Percentiles rank a stretch among this genome's conserved stretches.
These are phyloP conservation scores for Nibea coibor DNA, from an alignment of 2,113 vertebrate species.

Conservation along the genomic window DNA sequence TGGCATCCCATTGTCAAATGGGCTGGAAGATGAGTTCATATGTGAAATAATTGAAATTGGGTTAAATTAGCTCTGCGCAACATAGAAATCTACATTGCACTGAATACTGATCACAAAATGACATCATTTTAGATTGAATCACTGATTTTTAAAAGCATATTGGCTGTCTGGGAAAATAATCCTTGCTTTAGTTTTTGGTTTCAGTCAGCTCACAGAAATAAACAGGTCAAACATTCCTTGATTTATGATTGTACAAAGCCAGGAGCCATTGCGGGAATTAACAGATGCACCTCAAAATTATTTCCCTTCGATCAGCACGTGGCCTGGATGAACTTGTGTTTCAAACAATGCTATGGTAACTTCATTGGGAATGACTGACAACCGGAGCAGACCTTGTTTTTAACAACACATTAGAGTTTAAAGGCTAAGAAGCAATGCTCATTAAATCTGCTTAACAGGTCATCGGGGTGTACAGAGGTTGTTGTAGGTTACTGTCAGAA, in stretches of 20 bases:
- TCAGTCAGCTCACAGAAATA: neutral
- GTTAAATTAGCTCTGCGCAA: neutral
- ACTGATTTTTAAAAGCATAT: neutral
- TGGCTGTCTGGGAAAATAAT: neutral
- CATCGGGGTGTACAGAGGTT: neutral
- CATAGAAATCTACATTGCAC: neutral
- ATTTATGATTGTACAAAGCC: neutral
- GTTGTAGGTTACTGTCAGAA: neutral
- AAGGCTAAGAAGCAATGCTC: constrained; percentile 1
- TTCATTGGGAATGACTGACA: neutral
- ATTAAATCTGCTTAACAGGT: constrained; percentile 37
- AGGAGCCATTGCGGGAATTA: neutral
- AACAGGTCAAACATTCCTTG: neutral
- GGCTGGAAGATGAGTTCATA: neutral
- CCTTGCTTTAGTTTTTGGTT: neutral
- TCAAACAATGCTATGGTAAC: neutral
- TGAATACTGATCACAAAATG: neutral
- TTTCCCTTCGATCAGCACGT: neutral
- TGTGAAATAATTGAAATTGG: neutral
- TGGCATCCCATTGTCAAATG: neutral
- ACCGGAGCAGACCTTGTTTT: constrained; percentile 9
- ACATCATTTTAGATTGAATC: neutral
- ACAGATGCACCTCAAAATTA: neutral
- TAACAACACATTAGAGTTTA: neutral
- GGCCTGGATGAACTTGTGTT: neutral